phyloP scores from a whole-genome alignment of 2,113 vertebrate genomes.

The Acanthochromis polyacanthus region DNA sequence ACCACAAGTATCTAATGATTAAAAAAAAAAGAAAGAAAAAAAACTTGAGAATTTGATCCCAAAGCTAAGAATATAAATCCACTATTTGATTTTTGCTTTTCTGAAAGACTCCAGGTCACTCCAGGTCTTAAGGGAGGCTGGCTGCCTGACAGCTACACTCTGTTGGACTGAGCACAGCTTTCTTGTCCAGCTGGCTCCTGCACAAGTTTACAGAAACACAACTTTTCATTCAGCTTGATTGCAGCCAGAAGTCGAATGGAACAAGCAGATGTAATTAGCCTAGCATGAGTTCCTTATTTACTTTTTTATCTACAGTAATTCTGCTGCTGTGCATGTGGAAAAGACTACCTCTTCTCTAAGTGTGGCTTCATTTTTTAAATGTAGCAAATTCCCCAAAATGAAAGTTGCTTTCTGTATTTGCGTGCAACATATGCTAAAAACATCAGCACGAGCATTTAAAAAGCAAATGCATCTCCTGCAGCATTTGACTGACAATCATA shows the following conservation, averaged over 20 bases:
- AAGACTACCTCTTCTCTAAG: neutral
- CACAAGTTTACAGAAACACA: slow-evolving; percentile 17
- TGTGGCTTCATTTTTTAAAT: neutral
- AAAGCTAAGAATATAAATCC: slow-evolving; percentile 7
- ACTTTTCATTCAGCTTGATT: slow-evolving; percentile 32
- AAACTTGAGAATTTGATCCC: neutral
- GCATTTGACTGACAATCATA: neutral
- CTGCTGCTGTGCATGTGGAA: slow-evolving; percentile 5
- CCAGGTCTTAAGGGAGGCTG: slow-evolving; percentile 55
- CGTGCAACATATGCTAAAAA: neutral
- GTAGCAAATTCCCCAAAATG: neutral
- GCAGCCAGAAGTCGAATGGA: slow-evolving; percentile 8
- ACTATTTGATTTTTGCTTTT: slow-evolving; percentile 12
- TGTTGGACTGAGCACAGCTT: slow-evolving; percentile 30
- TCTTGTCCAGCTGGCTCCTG: slow-evolving; percentile 25
- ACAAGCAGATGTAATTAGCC: slow-evolving; percentile 14
- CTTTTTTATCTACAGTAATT: neutral
- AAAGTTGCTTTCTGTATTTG: neutral
- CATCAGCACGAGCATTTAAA: neutral
- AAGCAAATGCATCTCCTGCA: neutral
- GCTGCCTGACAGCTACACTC: slow-evolving; percentile 37
- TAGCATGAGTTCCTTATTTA: neutral
- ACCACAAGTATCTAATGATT: slow-evolving; percentile 1
- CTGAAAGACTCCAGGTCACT: slow-evolving; percentile 33
- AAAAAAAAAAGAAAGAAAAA: neutral